Percentiles rank a stretch among this genome's conserved stretches.
Evolutionary conservation across 2,888 invertebrate species (phyloP).

Genomic region (Brachynemurus nebulosus): DNA sequence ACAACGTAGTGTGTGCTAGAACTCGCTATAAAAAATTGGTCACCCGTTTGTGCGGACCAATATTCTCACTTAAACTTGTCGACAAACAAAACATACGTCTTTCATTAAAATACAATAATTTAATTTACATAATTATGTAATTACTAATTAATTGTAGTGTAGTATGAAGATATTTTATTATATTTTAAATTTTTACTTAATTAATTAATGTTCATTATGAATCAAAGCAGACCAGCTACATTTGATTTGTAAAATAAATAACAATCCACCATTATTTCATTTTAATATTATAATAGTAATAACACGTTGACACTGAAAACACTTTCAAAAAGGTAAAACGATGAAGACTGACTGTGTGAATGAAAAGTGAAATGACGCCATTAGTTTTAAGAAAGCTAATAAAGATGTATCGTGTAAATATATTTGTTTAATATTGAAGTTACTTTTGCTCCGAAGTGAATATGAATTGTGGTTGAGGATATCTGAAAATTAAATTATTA

Average conservation of each 20-base stretch:
- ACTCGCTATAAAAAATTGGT: too few relatives aligned
- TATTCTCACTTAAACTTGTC: too few relatives aligned
- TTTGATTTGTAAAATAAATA: slow-evolving; percentile 28
- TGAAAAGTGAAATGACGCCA: slow-evolving; percentile 3
- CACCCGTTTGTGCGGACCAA: too few relatives aligned
- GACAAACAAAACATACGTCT: too few relatives aligned
- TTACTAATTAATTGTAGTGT: neutral
- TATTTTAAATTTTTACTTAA: neutral
- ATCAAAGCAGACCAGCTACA: slow-evolving; percentile 34
- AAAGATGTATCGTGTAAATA: slow-evolving; percentile 28
- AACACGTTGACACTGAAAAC: slow-evolving; percentile 8
- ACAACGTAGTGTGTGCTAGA: too few relatives aligned
- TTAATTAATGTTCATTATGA: neutral
- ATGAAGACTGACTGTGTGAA: slow-evolving; percentile 11
- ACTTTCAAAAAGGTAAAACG: slow-evolving; percentile 19
- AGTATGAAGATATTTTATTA: too few relatives aligned
- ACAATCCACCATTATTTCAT: slow-evolving; percentile 27
- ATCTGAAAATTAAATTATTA: slow-evolving; percentile 3
- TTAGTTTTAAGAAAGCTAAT: slow-evolving; percentile 20
- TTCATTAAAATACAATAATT: too few relatives aligned
- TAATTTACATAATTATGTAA: neutral
- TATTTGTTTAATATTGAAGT: slow-evolving; percentile 16
- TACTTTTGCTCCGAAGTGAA: slow-evolving; percentile 4
- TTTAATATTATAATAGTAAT: slow-evolving; percentile 3
- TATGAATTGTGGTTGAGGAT: slow-evolving; percentile 7